These are phyloP conservation scores for Drosophila bipectinata DNA, from an alignment of 1,140 invertebrate species.

Conservation along the genomic window DNA sequence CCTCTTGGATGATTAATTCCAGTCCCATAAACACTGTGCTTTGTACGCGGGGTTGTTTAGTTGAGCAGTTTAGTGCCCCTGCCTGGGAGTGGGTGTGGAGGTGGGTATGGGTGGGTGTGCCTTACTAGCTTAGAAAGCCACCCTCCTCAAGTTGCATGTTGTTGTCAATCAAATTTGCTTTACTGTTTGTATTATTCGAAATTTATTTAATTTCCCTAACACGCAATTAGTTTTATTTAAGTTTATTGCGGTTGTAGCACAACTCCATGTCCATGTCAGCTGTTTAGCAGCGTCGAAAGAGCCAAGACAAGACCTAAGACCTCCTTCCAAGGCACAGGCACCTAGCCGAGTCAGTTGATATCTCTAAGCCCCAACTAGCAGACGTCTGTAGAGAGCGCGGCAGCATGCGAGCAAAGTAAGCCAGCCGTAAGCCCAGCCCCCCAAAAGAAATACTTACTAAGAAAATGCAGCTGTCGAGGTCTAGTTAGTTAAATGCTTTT, in stretches of 20 bases:
- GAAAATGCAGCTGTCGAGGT: slow-evolving; percentile 43
- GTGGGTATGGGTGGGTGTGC: too few species aligned
- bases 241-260: slow-evolving; percentile 76
- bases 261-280: slow-evolving; percentile 53
- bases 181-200: slow-evolving; percentile 80
- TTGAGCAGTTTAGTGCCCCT: slow-evolving; percentile 56
- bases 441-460: slow-evolving; percentile 32
- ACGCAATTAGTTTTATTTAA: slow-evolving; percentile 83
- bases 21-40: slow-evolving; percentile 64
- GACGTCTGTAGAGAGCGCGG: slow-evolving; percentile 38
- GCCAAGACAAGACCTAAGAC: too few species aligned
- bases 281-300: slow-evolving; percentile 65
- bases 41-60: slow-evolving; percentile 68
- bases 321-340: slow-evolving; percentile 2
- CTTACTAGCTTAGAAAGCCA: too few species aligned
- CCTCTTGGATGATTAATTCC: slow-evolving; percentile 67
- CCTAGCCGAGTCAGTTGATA: slow-evolving; percentile 22
- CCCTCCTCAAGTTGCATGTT: slow-evolving; percentile 67
- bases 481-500: slow-evolving; percentile 21
- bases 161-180: slow-evolving; percentile 80
- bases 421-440: background rate
- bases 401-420: slow-evolving; percentile 63
- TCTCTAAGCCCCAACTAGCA: slow-evolving; percentile 40
- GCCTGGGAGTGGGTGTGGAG: background rate
- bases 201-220: slow-evolving; percentile 82